Evolutionary conservation across 2,113 vertebrate genomes (phyloP), one percentile per base, ranked within the genome.

Genomic region (Phylloscopus whistleri): DNA sequence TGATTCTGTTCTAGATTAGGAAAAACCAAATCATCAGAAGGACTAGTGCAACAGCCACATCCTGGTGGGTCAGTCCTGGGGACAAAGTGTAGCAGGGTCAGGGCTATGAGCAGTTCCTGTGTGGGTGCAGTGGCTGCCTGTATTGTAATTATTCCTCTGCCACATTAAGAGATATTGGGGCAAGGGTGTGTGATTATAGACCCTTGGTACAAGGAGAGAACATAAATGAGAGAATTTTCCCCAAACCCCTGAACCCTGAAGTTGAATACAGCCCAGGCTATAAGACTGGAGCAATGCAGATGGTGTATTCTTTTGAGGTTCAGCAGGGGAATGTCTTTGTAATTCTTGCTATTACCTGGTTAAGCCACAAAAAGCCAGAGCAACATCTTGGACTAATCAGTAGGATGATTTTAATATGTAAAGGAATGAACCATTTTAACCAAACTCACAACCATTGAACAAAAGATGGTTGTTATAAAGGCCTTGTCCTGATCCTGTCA

Each of bases 31-130:
- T 58, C 2, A 62, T 51, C 5, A 91, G 87, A 92, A 81, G 1
- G 15, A 49, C 1, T 4, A 24, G 14, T 52, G 31, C 18, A 76
- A 43, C 20, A 90, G 10, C 46, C 56, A 14, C 15, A 44, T 41
- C 6, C 66, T 48, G 37, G 6, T 16, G 37, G 30, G 31, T 74
- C 48, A 27, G 14, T 67, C 16, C 15, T 31, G 27, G n/a, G n/a
- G 21, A 64, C 27, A 30, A 19, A 11, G 11, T 24, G 21, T 28
- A 46, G 13, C 18, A 28, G 43, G 37, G 14, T 37, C 18, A 28
- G 43, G 31, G 12, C 41, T 52, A 23, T 0, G 0, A 64, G 13
- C 35, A 35, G 20, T 44, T 9, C 28, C 9, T 37, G 17, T 17
- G 18, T 13, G 46, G 28, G 27, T 82, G 37, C 56, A 37, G 51